Evolutionary conservation across 2,888 invertebrate species (phyloP).

Genomic region (Ditula angustiorana): DNA sequence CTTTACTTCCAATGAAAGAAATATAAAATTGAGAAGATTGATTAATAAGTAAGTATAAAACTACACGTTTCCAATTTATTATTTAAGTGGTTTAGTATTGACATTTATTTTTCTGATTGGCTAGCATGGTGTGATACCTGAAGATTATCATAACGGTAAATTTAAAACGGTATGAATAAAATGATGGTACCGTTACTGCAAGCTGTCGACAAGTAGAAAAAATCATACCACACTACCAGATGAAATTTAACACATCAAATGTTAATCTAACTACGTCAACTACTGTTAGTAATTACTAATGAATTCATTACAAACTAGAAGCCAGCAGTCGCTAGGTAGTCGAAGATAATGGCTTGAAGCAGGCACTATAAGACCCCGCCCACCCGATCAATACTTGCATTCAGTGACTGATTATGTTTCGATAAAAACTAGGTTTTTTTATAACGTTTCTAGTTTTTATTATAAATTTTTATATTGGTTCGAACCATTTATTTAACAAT

Average conservation of each 20-base stretch:
- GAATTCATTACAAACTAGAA: background rate
- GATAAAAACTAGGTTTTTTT: background rate
- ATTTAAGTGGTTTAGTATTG: background rate
- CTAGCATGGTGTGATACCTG: background rate
- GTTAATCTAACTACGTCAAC: conserved; percentile 1
- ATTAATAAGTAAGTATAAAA: no score
- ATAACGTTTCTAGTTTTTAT: background rate
- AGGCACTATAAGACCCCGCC: background rate
- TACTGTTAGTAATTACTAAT: conserved; percentile 6
- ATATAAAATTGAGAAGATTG: no score
- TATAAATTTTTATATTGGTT: no score
- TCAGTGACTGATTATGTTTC: background rate
- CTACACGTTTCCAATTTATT: background rate
- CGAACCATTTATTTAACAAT: no score
- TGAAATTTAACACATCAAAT: background rate
- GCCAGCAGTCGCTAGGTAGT: conserved; percentile 2
- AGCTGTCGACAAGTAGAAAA: no score
- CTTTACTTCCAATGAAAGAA: no score
- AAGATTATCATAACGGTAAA: background rate
- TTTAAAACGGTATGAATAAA: background rate
- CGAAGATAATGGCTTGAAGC: conserved; percentile 1
- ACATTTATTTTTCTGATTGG: background rate
- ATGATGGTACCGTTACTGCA: background rate
- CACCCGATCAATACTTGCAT: background rate
- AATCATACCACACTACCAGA: background rate